These are phyloP conservation scores for Liolophura sinensis DNA, from an alignment of 1,140 invertebrate species.

Conservation along the genomic window DNA sequence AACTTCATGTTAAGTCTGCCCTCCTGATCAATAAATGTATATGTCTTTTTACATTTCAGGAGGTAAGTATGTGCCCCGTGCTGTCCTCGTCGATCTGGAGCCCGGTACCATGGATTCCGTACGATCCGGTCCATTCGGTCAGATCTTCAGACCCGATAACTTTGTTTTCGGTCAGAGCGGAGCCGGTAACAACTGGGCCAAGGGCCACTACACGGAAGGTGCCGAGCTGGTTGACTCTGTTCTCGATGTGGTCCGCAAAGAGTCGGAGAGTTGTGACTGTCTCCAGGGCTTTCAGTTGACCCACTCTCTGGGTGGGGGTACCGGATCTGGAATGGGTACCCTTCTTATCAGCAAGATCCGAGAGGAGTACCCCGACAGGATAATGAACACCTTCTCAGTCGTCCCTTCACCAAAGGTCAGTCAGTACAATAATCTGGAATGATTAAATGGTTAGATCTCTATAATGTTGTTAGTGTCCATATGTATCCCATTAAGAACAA, in stretches of 20 bases:
- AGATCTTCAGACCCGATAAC: conserved; percentile 85
- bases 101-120: conserved; percentile 95
- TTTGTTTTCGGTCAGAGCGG: conserved; percentile 77
- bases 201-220: conserved; percentile 92
- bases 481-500: no score
- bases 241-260: conserved; percentile 80
- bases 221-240: conserved; percentile 83
- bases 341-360: conserved; percentile 63
- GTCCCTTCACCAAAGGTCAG: conserved; percentile 83
- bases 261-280: conserved; percentile 83
- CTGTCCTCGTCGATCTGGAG: conserved; percentile 88
- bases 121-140: conserved; percentile 79
- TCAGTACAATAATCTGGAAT: not conserved
- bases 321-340: conserved; percentile 61
- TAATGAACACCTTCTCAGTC: conserved; percentile 89
- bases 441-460: no score
- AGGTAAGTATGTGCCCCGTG: conserved; percentile 89
- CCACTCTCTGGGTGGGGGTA: conserved; percentile 69
- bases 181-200: conserved; percentile 85
- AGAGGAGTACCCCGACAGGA: conserved; percentile 76
- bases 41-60: conserved; percentile 71
- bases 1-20: no score
- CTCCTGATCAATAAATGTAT: conserved; percentile 66
- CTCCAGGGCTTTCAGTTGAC: conserved; percentile 75
- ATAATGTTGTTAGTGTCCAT: no score